A percentile compares a stretch with the other conserved stretches of the same genome.
phyloP scores from a whole-genome alignment of 2,113 vertebrate species.

The Nipponia nippon region DNA sequence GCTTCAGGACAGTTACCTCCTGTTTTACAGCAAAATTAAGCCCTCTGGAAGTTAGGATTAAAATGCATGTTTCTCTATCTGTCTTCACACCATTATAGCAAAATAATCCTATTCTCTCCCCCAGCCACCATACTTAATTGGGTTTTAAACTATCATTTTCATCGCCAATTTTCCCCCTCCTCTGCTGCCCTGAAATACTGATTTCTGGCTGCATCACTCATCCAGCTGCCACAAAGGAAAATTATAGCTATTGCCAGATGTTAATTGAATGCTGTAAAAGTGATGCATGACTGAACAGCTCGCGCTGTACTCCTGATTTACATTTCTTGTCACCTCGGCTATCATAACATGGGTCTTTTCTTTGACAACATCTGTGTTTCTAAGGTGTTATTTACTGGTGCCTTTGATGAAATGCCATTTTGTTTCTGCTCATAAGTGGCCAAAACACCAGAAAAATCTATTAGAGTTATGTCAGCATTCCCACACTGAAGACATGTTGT shows the following conservation, averaged over 20 bases:
- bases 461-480: not conserved
- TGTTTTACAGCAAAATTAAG: not conserved
- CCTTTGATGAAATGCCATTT: not conserved
- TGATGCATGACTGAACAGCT: not conserved
- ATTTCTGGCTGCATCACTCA: not conserved
- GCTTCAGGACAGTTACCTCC: not conserved
- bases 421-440: not conserved
- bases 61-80: not conserved
- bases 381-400: constrained; percentile 12
- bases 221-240: constrained; percentile 42
- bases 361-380: constrained; percentile 7
- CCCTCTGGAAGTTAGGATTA: not conserved
- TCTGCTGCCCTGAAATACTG: not conserved
- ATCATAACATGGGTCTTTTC: not conserved
- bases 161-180: not conserved
- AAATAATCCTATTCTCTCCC: not conserved
- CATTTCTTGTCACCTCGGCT: not conserved
- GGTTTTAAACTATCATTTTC: constrained; percentile 30
- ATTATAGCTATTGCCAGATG: constrained; percentile 43
- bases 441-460: not conserved
- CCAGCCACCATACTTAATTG: not conserved
- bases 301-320: not conserved
- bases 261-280: constrained; percentile 30
- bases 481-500: not conserved
- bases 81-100: not conserved